Base-by-base conservation (phyloP, 2,797 vertebrate species). In the Sylvilagus floridanus region DNA sequence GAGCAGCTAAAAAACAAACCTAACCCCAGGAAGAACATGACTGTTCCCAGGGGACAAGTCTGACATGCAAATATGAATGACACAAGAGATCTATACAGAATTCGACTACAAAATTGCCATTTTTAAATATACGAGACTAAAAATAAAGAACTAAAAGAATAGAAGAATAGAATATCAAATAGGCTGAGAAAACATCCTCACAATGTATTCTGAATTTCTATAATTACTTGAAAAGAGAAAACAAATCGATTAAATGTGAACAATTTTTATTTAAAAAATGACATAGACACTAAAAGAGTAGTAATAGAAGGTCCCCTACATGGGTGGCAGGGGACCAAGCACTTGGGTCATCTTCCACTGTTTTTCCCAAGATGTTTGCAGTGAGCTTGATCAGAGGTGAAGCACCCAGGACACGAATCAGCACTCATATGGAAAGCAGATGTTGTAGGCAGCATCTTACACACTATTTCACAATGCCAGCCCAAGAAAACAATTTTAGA, bases 181-280 rank as follows among this genome's bases (percentile, higher is more conserved):
- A 3, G 12, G 4, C 42, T 47, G 42, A 47, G 28, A 14, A 54
- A 68, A 83, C 3, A 0, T 69, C 22, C 35, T 90, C 83, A 17
- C 8, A 90, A 52, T 32, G 4, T 14, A 73, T 75, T 88, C 21
- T 54, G 9, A 78, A 90, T 65, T 42, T 73, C 50, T 88, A 88
- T 26, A 93, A 90, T 62, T 95, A 12, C n/a, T 71, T 91, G 7
- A 47, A 35, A 78, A 78, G n/a, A 88, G 3, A 82, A 79, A 85
- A 84, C 21, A 76, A 79, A 81, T 24, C 35, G 7, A 62, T 84
- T 89, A 85, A 94, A 71, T 52, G 2, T 87, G 11, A 47, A 54
- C 69, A 86, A 79, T 28, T 83, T 10, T 82, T 77, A 66, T 42
- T 62, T 85, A 95, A 14, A 52, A 79, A 26, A 42, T 83, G 37